Evolutionary conservation across 2,797 vertebrate species (phyloP).

Genomic region (Naso thynnoides): DNA sequence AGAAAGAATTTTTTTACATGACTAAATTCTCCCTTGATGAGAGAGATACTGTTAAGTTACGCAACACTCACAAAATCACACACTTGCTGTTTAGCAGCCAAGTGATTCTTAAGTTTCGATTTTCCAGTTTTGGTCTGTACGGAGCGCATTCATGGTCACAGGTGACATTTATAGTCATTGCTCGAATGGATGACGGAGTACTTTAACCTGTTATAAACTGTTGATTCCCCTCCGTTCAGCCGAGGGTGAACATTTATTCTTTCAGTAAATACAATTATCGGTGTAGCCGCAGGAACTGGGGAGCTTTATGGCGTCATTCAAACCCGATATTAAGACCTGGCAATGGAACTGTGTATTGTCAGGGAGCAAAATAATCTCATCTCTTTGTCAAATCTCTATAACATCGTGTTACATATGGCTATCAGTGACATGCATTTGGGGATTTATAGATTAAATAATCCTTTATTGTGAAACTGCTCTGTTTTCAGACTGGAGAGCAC

Average conservation of each 20-base stretch:
- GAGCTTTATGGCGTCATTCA: neutral
- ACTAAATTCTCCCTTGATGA: too few relatives aligned
- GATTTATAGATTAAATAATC: neutral
- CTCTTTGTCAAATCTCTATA: neutral
- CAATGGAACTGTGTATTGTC: neutral
- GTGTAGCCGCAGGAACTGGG: neutral
- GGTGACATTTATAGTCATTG: neutral
- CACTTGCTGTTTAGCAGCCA: neutral
- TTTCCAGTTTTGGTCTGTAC: neutral
- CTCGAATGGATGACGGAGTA: neutral
- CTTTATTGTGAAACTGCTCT: neutral
- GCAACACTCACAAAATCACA: neutral
- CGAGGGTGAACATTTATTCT: neutral
- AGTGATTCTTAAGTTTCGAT: neutral
- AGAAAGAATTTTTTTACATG: too few relatives aligned
- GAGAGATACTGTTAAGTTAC: neutral
- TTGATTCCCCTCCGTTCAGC: slow-evolving; percentile 4
- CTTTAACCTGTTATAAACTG: neutral
- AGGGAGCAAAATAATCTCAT: neutral
- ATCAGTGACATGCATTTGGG: neutral
- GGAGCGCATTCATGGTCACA: neutral
- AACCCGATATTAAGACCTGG: neutral
- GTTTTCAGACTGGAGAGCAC: neutral
- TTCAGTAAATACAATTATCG: neutral
- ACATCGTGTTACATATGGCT: neutral